These are phyloP conservation scores for Stenolophus ochropezus DNA, from an alignment of 2,888 invertebrate genomes.

Conservation along the genomic window DNA sequence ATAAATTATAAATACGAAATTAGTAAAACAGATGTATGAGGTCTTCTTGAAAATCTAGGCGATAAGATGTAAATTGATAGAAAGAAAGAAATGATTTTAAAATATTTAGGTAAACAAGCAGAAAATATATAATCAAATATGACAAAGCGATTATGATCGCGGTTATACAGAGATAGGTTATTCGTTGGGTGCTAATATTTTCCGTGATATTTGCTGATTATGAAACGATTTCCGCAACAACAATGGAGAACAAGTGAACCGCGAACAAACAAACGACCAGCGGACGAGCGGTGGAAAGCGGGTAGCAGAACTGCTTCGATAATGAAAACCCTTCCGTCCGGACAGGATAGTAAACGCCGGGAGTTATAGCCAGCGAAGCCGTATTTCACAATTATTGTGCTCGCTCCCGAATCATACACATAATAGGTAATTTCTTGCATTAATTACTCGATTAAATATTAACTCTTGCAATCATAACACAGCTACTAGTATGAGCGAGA, in stretches of 20 bases:
- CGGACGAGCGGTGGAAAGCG: constrained; percentile 31
- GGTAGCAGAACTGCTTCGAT: constrained; percentile 56
- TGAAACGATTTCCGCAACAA: constrained; percentile 37
- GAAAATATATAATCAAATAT: constrained; percentile 12
- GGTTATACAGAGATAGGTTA: background rate
- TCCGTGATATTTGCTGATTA: constrained; percentile 35
- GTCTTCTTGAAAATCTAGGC: no score
- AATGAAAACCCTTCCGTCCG: constrained; percentile 61
- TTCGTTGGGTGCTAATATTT: background rate
- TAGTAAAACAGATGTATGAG: no score
- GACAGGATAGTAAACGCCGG: constrained; percentile 44
- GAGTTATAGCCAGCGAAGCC: constrained; percentile 66
- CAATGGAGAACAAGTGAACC: constrained; percentile 44
- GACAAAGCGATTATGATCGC: constrained; percentile 13
- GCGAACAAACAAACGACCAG: constrained; percentile 45
- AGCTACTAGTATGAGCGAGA: constrained; percentile 41
- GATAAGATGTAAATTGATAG: no score
- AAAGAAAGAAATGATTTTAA: background rate
- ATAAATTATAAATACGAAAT: no score
- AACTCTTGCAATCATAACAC: constrained; percentile 74
- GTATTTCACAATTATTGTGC: constrained; percentile 73
- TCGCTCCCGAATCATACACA: constrained; percentile 73
- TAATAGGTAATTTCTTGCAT: constrained; percentile 76
- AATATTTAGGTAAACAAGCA: background rate
- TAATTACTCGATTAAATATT: constrained; percentile 75